Base-by-base conservation (phyloP, 2,888 invertebrate genomes). In the Philonicus albiceps region DNA sequence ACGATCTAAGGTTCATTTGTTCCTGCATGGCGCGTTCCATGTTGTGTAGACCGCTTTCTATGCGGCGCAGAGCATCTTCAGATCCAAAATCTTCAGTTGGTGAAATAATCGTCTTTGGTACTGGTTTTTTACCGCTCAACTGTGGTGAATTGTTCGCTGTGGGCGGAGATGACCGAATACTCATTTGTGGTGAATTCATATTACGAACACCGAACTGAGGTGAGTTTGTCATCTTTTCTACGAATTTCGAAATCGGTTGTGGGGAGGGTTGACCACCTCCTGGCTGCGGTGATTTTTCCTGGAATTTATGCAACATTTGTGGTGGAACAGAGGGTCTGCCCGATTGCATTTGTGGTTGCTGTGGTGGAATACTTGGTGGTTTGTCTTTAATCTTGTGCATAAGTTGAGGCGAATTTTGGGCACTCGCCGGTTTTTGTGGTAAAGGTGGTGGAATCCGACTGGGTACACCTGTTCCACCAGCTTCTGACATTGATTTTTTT, bases 1-100 rank as follows among this genome's bases (percentile, higher is more conserved):
- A 88, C 37, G 90, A 91, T 22, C 92, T 89, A 64, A 92, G 86
- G 88, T 91, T 92, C 91, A 92, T 91, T 89, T 92, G 92, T 88
- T 92, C 92, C 89, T 92, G 92, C 92, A 92, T 92, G 85, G 92
- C 92, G 27, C 92, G 90, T 88, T 92, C 92, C 92, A 92, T 92
- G 86, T 92, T 92, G 27, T 92, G 90, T 22, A 92, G 88, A 3
- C 92, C 92, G 85, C 92, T 92, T 87, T 92, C 92, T 22, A 92
- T 92, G 75, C 92, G 92, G 0, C 92, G 90, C 75, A 92, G 87
- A 0, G 92, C 92, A 88, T 92, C 92, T 87, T 92, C 92, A 6
- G 92, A 92, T 2, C 92, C 92, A 64, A 92, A 92, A 72, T 92
- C 92, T 76, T 92, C 92, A 6, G 91, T 90, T 84, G 92, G 91